Base-by-base conservation (phyloP, 2,888 invertebrate species). In the Nomada goodeniana region DNA sequence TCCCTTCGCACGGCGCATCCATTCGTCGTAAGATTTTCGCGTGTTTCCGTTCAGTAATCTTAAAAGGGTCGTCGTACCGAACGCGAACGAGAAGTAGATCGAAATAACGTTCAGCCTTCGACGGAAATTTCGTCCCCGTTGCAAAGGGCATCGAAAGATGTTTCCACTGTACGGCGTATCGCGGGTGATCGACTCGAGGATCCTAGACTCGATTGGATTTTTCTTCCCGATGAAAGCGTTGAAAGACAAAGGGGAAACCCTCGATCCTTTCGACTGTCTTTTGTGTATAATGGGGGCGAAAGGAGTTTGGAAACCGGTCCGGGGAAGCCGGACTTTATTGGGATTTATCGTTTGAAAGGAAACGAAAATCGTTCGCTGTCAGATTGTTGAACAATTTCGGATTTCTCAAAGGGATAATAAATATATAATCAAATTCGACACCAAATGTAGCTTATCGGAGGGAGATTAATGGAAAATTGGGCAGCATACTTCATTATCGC, bases 401-500 rank as follows among this genome's bases (percentile, higher is more conserved):
- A 36, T 36, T 36, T 36, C 7, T 36, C 1, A 36, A 7, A 1
- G 36, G 36, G 36, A 36, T 36, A 36, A 36, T 7, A 36, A 36
- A 36, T 36, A 36, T 7, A 36, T 7, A 36, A 36, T 36, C 7
- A 9, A 36, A 7, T 7, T 7, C 36, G 7, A 36, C 36, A 1
- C 36, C 36, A 7, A 7, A 7, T 36, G 7, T 36, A 7, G 36
- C 36, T 36, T 0, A 7, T 36, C 1, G 36, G 15, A 1, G 26
- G 1, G 26, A 26, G 26, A 26, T 26, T 26, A 36, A 7, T 36
- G 36, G 47, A 13, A 15, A 47, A 47, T 47, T 2, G 1, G 36
- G 10, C 11, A 77, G 85, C 75, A 78, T 79, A 80, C 85, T 81
- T 81, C 44, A 13, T 15, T 15, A 15, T 73, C 61, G 53, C 3